phyloP scores from a whole-genome alignment of 2,113 vertebrate genomes.

The Dipodomys merriami region DNA sequence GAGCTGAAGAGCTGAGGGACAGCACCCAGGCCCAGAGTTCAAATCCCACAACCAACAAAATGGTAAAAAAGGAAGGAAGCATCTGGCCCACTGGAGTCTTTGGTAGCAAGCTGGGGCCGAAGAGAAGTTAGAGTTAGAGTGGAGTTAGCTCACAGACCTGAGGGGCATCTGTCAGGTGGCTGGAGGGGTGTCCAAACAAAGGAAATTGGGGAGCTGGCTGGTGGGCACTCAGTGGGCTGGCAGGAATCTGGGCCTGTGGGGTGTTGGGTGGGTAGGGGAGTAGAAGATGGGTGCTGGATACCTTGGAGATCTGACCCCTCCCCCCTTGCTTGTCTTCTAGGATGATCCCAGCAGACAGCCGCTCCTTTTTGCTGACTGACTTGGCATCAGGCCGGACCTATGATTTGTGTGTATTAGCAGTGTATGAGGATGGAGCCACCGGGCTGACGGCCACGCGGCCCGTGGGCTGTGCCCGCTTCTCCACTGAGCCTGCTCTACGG shows the following conservation, averaged over 20 bases:
- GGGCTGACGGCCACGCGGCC: conserved; percentile 91
- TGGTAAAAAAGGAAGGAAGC: not conserved
- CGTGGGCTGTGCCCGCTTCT: conserved; percentile 91
- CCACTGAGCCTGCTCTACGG: conserved; percentile 89
- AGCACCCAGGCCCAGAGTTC: too few species aligned
- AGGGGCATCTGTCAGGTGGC: not conserved
- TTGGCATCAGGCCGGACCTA: conserved; percentile 93
- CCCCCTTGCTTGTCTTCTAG: conserved; percentile 80
- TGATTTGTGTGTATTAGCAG: conserved; percentile 94
- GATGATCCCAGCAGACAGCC: conserved; percentile 95
- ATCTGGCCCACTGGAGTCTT: not conserved
- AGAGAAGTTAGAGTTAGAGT: not conserved
- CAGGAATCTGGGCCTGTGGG: not conserved
- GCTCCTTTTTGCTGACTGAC: conserved; percentile 94
- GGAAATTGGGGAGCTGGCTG: not conserved
- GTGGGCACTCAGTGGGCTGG: not conserved
- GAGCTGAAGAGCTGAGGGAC: too few species aligned
- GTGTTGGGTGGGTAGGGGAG: too few species aligned
- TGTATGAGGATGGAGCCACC: conserved; percentile 90
- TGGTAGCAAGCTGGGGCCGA: not conserved
- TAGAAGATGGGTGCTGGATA: not conserved
- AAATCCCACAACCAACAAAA: too few species aligned
- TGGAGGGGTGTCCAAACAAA: not conserved
- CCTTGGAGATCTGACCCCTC: conserved; percentile 27
- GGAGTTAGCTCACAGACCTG: not conserved